Evolutionary conservation across 2,113 vertebrate species (phyloP).

Genomic region (Lepus europaeus): DNA sequence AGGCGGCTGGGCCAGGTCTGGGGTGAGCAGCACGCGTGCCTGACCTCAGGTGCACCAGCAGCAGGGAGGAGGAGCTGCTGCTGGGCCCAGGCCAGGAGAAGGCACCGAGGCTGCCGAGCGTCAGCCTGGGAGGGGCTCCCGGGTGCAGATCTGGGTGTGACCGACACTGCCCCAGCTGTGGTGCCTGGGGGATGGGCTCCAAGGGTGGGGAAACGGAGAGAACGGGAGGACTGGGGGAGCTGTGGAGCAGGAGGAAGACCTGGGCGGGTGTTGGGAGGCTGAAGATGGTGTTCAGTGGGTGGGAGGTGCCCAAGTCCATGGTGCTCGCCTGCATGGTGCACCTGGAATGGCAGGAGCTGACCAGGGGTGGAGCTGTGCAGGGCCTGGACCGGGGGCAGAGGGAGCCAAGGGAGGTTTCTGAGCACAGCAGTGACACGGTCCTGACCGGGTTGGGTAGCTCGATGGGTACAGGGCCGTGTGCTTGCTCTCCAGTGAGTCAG

Average conservation of each 20-base stretch:
- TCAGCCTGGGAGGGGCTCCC: background rate
- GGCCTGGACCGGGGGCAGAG: background rate
- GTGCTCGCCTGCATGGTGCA: background rate
- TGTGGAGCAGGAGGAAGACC: background rate
- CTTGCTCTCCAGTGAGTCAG: too few species aligned
- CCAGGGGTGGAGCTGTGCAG: too few species aligned
- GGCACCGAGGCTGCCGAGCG: background rate
- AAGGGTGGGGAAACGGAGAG: background rate
- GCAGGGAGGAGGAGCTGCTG: background rate
- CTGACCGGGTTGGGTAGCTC: background rate
- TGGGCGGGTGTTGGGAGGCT: background rate
- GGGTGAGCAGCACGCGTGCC: accelerated
- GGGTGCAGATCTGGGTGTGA: background rate
- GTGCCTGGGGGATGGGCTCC: background rate
- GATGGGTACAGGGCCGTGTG: background rate
- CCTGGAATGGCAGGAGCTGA: background rate
- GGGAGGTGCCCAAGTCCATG: background rate
- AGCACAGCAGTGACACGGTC: background rate
- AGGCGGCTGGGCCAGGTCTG: background rate
- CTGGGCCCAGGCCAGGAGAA: accelerated
- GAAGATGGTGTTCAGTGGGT: background rate
- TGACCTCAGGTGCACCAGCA: background rate
- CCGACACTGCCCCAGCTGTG: background rate
- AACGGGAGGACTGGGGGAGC: too few species aligned
- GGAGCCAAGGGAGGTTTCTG: background rate